phyloP scores from a whole-genome alignment of 2,888 invertebrate genomes.

The Scaptomyza caliginosa region DNA sequence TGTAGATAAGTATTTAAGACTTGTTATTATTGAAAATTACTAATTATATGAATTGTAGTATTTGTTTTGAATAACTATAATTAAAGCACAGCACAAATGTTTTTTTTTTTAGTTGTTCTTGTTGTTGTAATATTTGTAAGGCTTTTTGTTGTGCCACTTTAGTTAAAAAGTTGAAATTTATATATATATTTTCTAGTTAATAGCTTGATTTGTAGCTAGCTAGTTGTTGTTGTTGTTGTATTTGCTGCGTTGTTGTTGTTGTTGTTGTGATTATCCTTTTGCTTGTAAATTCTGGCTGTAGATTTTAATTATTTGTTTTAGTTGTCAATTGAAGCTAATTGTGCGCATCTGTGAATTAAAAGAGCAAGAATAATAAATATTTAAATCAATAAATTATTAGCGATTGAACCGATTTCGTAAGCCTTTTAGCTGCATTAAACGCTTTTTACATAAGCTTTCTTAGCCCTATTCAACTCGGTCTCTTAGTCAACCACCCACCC shows the following conservation, averaged over 20 bases:
- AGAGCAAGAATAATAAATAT: background rate
- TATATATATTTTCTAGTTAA: constrained; percentile 25
- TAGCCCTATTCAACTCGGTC: constrained; percentile 44
- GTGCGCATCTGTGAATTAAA: constrained; percentile 65
- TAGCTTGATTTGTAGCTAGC: constrained; percentile 5
- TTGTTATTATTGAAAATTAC: constrained; percentile 30
- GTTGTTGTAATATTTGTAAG: constrained; percentile 61
- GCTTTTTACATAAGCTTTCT: constrained; percentile 74
- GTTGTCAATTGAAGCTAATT: constrained; percentile 66
- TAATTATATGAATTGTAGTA: constrained; percentile 8
- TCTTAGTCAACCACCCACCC: constrained; percentile 1
- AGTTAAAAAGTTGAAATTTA: constrained; percentile 34
- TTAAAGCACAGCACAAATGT: constrained; percentile 73
- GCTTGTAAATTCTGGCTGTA: constrained; percentile 73
- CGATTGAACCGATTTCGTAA: constrained; percentile 24
- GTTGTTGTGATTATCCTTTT: constrained; percentile 70
- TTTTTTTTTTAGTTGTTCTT: constrained; percentile 14
- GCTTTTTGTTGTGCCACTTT: constrained; percentile 71
- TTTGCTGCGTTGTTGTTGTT: constrained; percentile 49
- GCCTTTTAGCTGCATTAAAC: constrained; percentile 68
- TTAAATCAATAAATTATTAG: constrained; percentile 62
- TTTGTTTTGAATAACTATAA: constrained; percentile 37
- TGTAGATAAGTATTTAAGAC: no score
- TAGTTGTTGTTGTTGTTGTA: constrained; percentile 13
- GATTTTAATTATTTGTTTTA: constrained; percentile 25